Evolutionary conservation across 2,113 vertebrate species (phyloP).

Genomic region (Muntiacus muntjak): DNA sequence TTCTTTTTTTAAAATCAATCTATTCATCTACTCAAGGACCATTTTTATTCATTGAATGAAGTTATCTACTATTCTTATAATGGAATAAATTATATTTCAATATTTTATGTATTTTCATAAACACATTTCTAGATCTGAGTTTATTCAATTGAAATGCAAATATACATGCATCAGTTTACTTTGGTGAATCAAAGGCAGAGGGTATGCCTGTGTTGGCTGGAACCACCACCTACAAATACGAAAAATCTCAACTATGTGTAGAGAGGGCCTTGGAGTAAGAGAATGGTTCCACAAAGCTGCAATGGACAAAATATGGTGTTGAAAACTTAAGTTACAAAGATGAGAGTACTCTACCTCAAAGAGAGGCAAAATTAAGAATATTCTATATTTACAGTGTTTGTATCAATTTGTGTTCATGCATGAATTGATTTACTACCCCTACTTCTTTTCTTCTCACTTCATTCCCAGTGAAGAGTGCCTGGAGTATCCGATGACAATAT

Average conservation of each 20-base stretch:
- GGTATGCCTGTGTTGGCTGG: neutral
- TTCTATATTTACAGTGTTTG: neutral
- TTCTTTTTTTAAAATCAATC: neutral
- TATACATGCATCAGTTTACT: neutral
- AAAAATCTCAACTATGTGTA: neutral
- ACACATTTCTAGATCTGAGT: neutral
- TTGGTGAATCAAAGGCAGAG: neutral
- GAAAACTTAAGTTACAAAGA: conserved; percentile 1
- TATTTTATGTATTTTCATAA: neutral
- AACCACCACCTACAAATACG: neutral
- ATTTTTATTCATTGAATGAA: conserved; percentile 14
- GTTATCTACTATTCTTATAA: neutral
- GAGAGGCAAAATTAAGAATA: conserved; percentile 11
- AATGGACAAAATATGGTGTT: neutral
- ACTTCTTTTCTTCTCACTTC: neutral
- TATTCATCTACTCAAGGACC: neutral
- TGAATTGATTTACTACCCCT: conserved; percentile 41
- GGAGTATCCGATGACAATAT: conserved; percentile 71
- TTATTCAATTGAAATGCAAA: conserved; percentile 8
- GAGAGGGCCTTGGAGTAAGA: neutral
- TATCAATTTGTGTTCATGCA: neutral
- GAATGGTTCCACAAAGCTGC: neutral
- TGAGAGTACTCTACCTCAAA: neutral
- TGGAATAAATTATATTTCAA: neutral
- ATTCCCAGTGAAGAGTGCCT: conserved; percentile 62